phyloP scores from a whole-genome alignment of 2,113 vertebrate species.

The Vulpes ferrilata region DNA sequence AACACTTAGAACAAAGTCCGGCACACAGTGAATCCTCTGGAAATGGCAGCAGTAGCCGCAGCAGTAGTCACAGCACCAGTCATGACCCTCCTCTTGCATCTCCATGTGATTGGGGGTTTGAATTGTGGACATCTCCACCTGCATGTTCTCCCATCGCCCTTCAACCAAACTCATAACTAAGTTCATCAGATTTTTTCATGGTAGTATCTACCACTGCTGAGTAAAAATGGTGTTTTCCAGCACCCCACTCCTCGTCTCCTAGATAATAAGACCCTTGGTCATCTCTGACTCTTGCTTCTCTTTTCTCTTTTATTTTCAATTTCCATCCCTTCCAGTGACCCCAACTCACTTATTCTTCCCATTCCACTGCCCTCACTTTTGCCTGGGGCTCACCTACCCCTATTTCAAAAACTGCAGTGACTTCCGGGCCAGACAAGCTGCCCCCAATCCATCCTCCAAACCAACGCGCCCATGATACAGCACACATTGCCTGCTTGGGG shows the following conservation, averaged over 20 bases:
- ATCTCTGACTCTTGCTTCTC: not conserved
- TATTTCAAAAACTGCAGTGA: not conserved
- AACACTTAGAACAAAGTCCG: not conserved
- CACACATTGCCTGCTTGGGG: not conserved
- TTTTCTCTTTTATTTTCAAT: not conserved
- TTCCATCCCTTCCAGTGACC: not conserved
- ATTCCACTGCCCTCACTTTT: no score
- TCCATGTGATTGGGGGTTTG: not conserved
- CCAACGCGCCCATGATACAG: rapidly evolving
- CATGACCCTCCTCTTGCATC: not conserved
- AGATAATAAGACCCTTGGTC: not conserved
- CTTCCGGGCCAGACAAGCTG: not conserved
- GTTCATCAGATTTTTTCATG: rapidly evolving
- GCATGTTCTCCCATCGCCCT: not conserved
- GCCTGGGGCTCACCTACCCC: no score
- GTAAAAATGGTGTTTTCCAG: not conserved
- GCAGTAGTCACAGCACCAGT: not conserved
- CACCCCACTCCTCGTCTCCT: not conserved
- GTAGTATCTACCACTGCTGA: not conserved
- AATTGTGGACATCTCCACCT: not conserved
- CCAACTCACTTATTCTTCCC: rapidly evolving
- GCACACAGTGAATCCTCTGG: not conserved
- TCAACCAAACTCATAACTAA: not conserved
- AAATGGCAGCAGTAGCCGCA: not conserved
- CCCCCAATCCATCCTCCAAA: not conserved